Evolutionary conservation across 1,140 invertebrate genomes (phyloP).

Genomic region (Onthophagus taurus): DNA sequence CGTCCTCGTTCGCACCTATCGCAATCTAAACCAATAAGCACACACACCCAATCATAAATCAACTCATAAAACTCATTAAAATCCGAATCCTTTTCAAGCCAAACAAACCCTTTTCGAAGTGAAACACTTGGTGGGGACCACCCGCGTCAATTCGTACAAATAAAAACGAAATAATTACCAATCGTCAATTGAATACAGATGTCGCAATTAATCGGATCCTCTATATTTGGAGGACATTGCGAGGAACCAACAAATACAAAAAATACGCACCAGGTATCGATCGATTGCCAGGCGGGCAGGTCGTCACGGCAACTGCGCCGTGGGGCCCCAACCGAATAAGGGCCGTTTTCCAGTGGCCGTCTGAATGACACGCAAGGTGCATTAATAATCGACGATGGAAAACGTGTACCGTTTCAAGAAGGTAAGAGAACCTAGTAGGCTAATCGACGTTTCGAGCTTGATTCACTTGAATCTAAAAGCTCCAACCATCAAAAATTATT

Average conservation of each 20-base stretch:
- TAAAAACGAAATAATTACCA: neutral
- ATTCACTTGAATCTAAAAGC: neutral
- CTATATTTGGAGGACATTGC: neutral
- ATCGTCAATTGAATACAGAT: neutral
- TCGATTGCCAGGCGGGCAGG: neutral
- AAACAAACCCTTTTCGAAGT: no score
- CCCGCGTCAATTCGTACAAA: no score
- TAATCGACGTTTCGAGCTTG: constrained; percentile 5
- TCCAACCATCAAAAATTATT: neutral
- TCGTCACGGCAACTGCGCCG: constrained; percentile 6
- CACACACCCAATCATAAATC: no score
- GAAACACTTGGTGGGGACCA: no score
- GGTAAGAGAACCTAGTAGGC: constrained; percentile 27
- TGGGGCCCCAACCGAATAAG: neutral
- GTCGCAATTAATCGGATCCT: neutral
- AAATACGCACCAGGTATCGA: neutral
- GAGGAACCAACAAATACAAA: neutral
- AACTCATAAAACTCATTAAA: no score
- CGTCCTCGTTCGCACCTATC: no score
- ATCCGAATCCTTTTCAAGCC: no score
- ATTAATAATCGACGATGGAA: constrained; percentile 35
- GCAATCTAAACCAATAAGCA: no score
- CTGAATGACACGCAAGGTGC: constrained; percentile 30
- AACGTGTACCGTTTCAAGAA: constrained; percentile 37
- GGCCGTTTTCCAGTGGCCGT: constrained; percentile 9